Evolutionary conservation across 1,140 invertebrate species (phyloP).

Genomic region (Cryptotermes secundus): DNA sequence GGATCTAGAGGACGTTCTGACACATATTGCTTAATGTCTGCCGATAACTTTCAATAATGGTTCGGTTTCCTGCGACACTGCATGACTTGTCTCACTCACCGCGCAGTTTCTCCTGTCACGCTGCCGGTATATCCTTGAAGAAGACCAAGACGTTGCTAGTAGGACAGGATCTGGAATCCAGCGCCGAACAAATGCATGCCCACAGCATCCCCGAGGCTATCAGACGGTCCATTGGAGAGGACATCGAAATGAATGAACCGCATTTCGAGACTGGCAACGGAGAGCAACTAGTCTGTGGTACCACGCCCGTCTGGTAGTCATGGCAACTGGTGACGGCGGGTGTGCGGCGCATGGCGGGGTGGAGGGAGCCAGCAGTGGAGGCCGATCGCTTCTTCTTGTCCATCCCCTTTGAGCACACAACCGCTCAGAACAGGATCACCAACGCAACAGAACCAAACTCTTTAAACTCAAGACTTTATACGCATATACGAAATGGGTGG

Average conservation of each 20-base stretch:
- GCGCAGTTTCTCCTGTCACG: too few relatives aligned
- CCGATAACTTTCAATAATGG: too few relatives aligned
- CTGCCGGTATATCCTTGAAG: too few relatives aligned
- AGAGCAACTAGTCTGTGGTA: not conserved
- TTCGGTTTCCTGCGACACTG: too few relatives aligned
- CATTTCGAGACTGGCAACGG: not conserved
- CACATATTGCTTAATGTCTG: too few relatives aligned
- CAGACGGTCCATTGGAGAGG: not conserved
- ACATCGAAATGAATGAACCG: slow-evolving; percentile 11
- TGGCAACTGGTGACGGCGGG: not conserved
- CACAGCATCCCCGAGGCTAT: not conserved
- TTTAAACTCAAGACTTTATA: not conserved
- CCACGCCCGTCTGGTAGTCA: slow-evolving; percentile 6
- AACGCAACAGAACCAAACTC: not conserved
- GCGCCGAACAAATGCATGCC: not conserved
- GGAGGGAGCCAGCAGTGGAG: not conserved
- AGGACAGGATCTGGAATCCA: not conserved
- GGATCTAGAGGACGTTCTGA: too few relatives aligned
- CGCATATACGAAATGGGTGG: not conserved
- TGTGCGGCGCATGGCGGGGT: not conserved
- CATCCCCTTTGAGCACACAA: not conserved
- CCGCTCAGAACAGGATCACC: not conserved
- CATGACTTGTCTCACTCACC: too few relatives aligned
- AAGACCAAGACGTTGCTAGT: too few relatives aligned
- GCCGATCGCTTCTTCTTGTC: slow-evolving; percentile 9